phyloP scores from a whole-genome alignment of 2,888 invertebrate genomes.

The Theristus sp. region DNA sequence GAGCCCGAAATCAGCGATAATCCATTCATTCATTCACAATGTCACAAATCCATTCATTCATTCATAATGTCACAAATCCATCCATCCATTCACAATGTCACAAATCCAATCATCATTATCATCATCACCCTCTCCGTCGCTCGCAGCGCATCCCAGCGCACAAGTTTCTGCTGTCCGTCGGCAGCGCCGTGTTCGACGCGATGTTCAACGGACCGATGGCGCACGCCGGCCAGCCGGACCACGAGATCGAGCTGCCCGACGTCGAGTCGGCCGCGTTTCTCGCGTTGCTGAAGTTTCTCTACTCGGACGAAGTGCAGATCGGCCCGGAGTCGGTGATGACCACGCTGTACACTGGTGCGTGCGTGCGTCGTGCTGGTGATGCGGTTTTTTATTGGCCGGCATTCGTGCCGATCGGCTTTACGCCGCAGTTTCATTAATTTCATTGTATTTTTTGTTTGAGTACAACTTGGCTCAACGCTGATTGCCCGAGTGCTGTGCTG shows the following conservation, averaged over 20 bases:
- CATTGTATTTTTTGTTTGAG: no score
- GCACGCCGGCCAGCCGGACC: not conserved
- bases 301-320: slow-evolving; percentile 62
- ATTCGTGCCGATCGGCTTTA: not conserved
- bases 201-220: slow-evolving; percentile 62
- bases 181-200: slow-evolving; percentile 65
- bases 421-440: not conserved
- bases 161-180: slow-evolving; percentile 55
- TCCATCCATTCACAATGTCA: no score
- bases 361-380: no score
- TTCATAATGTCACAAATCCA: no score
- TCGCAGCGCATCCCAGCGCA: slow-evolving; percentile 51
- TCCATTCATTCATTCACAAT: no score
- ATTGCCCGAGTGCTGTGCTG: no score
- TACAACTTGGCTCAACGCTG: no score
- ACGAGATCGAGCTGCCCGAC: slow-evolving; percentile 57
- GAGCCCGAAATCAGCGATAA: no score
- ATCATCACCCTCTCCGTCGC: no score
- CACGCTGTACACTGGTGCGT: slow-evolving; percentile 48
- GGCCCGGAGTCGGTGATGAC: slow-evolving; percentile 70
- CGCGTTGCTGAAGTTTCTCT: slow-evolving; percentile 46
- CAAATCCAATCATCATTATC: no score
- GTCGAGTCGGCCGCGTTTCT: slow-evolving; percentile 63
- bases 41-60: no score
- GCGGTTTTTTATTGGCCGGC: not conserved